Conservation (phyloP, 2,888 invertebrate species). For the Hyposoter didymator region DNA sequence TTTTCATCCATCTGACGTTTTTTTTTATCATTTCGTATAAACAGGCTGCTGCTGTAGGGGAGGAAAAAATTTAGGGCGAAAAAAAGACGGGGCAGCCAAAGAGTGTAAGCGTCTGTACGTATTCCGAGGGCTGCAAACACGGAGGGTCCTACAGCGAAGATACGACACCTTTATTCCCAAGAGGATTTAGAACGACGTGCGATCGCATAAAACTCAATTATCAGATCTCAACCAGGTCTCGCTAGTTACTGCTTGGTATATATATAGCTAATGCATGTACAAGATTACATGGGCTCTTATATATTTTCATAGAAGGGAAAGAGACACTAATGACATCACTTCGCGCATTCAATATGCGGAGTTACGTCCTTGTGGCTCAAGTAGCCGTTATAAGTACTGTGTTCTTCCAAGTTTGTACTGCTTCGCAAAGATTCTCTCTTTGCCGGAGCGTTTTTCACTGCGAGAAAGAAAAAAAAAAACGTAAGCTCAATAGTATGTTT, state of each 20-base stretch:
- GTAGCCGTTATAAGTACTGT: neutral
- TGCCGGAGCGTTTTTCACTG: neutral
- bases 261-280: neutral
- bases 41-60: neutral
- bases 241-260: conserved; percentile 10
- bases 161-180: conserved; percentile 73
- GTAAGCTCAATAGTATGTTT: conserved; percentile 51
- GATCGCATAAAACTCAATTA: conserved; percentile 81
- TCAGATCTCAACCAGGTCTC: conserved; percentile 72
- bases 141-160: conserved; percentile 34
- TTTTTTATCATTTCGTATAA: conserved; percentile 5
- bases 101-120: conserved; percentile 69
- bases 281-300: neutral
- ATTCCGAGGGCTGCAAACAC: conserved; percentile 19
- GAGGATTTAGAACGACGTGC: conserved; percentile 79
- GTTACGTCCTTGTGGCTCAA: conserved; percentile 11
- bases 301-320: neutral
- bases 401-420: conserved; percentile 21
- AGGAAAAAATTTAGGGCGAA: conserved; percentile 14
- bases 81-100: conserved; percentile 9
- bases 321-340: neutral
- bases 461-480: conserved; percentile 31
- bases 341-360: neutral
- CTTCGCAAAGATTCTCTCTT: conserved; percentile 34
- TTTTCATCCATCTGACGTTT: conserved; percentile 8